Conservation (phyloP, 2,888 invertebrate species). For the Reticulitermes lucifugus region DNA sequence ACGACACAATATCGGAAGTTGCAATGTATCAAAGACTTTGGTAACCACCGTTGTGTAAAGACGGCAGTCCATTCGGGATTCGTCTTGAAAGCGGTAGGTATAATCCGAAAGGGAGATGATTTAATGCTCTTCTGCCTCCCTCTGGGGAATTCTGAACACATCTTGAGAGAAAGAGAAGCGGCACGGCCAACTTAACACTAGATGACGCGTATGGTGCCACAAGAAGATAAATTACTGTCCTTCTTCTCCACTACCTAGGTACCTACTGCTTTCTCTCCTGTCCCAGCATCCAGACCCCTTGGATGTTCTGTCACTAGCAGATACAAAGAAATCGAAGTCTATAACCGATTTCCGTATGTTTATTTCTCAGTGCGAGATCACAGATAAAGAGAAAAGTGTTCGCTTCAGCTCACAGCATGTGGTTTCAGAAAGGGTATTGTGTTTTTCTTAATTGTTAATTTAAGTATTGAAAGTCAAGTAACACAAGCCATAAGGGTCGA, state of each 20-base stretch:
- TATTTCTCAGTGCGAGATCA: neutral
- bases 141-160: constrained; percentile 22
- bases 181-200: constrained; percentile 22
- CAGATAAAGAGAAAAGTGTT: neutral
- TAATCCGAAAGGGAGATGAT: constrained; percentile 22
- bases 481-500: too few relatives aligned
- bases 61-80: neutral
- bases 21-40: neutral
- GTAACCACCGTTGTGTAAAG: neutral
- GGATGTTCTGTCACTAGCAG: neutral
- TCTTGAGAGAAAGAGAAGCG: neutral
- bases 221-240: constrained; percentile 16
- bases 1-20: neutral
- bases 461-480: too few relatives aligned
- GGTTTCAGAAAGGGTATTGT: neutral
- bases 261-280: neutral
- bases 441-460: too few relatives aligned
- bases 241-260: neutral
- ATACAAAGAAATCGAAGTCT: neutral
- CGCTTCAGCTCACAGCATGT: neutral
- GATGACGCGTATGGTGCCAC: constrained; percentile 10
- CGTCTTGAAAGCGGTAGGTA: constrained; percentile 8
- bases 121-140: neutral
- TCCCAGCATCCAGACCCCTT: neutral
- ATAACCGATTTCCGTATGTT: neutral